Conservation (phyloP, 2,797 vertebrate species). For the Poeciliopsis turneri region DNA sequence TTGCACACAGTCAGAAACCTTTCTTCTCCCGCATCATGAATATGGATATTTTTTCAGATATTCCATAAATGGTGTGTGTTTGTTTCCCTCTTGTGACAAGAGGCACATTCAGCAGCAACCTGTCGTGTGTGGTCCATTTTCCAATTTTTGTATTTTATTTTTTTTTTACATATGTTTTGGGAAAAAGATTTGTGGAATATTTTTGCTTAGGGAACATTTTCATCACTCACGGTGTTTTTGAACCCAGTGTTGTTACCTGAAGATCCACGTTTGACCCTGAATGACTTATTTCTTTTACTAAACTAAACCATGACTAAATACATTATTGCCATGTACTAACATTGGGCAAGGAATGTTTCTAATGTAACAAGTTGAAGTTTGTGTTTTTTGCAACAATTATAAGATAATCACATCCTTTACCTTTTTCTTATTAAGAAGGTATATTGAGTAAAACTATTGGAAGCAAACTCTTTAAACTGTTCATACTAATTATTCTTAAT, state of each 20-base stretch:
- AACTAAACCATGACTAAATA: neutral
- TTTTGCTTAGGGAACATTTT: neutral
- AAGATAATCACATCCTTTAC: neutral
- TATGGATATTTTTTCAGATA: constrained; percentile 59
- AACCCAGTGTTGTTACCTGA: neutral
- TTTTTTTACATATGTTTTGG: constrained; percentile 16
- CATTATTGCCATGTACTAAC: neutral
- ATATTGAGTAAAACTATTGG: neutral
- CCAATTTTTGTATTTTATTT: neutral
- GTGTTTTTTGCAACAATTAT: neutral
- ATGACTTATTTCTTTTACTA: neutral
- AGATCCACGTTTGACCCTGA: neutral
- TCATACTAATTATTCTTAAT: neutral
- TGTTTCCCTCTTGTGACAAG: constrained; percentile 40
- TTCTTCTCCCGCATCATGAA: constrained; percentile 38
- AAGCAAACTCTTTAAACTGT: neutral
- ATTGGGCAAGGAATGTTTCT: neutral
- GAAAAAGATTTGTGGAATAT: neutral
- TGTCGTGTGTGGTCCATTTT: constrained; percentile 12
- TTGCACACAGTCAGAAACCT: constrained; percentile 25
- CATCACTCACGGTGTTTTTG: neutral
- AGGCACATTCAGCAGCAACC: constrained; percentile 37
- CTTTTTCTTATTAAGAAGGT: neutral
- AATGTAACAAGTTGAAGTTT: neutral
- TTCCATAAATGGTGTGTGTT: constrained; percentile 43